These are phyloP conservation scores for Apodemus sylvaticus DNA, from an alignment of 2,113 vertebrate species.

Conservation along the genomic window DNA sequence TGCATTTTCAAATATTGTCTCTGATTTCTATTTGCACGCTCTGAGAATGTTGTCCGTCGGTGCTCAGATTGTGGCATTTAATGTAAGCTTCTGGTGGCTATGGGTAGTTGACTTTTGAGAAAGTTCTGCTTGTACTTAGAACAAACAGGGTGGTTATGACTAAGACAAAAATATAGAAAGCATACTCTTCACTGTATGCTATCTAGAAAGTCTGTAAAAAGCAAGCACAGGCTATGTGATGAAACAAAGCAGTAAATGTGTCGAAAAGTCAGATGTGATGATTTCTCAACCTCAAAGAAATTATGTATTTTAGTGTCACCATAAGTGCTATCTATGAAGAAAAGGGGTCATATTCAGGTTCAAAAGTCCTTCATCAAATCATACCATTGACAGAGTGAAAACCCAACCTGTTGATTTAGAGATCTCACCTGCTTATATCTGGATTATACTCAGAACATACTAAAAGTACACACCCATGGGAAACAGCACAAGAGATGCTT, in stretches of 20 bases:
- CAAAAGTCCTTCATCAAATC: background rate
- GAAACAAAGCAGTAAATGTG: background rate
- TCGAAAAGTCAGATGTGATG: background rate
- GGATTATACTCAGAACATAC: background rate
- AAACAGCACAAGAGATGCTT: background rate
- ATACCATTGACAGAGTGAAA: background rate
- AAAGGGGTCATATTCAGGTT: too few species aligned
- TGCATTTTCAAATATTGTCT: background rate
- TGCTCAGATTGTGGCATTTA: background rate
- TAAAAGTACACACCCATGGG: background rate
- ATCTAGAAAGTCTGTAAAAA: background rate
- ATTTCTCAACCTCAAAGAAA: background rate
- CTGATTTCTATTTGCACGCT: background rate
- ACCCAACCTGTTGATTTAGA: background rate
- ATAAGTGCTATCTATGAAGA: background rate
- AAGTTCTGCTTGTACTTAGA: background rate
- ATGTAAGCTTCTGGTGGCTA: background rate
- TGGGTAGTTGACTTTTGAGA: background rate
- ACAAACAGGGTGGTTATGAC: background rate
- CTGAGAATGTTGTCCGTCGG: background rate
- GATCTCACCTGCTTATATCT: background rate
- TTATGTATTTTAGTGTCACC: accelerated
- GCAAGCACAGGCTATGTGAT: background rate
- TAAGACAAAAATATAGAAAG: background rate
- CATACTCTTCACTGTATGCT: background rate